These are phyloP conservation scores for Epinephelus fuscoguttatus DNA, from an alignment of 2,113 vertebrate genomes.

Conservation along the genomic window DNA sequence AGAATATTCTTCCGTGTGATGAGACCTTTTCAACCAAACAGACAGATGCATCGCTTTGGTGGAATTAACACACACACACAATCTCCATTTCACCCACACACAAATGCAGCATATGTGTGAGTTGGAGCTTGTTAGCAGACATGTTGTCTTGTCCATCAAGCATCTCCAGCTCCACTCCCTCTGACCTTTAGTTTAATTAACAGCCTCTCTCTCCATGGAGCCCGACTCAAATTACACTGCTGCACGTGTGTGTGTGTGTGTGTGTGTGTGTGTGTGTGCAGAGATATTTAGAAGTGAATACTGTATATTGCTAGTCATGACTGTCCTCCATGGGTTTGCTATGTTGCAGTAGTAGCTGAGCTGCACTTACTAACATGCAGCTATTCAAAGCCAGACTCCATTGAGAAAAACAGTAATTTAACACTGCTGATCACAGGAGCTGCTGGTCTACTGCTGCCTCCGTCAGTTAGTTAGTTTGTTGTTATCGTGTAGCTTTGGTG, in stretches of 20 bases:
- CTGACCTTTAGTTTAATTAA: slow-evolving; percentile 72
- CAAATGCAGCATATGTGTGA: background rate
- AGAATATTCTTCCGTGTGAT: background rate
- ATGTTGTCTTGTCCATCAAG: slow-evolving; percentile 51
- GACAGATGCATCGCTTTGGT: background rate
- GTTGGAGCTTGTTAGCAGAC: slow-evolving; percentile 41
- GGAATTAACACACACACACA: background rate
- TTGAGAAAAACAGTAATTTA: too few relatives aligned
- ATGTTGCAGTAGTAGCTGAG: background rate
- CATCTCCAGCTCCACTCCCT: slow-evolving; percentile 1
- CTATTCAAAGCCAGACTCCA: too few relatives aligned
- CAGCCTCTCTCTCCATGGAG: slow-evolving; percentile 16
- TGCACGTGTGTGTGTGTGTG: slow-evolving; percentile 17
- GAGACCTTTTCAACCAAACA: slow-evolving; percentile 16
- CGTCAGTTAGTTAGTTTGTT: too few relatives aligned
- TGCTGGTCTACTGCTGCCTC: too few relatives aligned
- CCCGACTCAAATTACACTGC: background rate
- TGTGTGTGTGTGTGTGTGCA: slow-evolving; percentile 8
- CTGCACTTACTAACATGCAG: background rate
- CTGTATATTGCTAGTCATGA: background rate
- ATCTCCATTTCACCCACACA: background rate
- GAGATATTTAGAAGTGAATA: background rate
- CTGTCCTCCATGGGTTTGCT: background rate
- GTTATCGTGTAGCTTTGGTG: too few relatives aligned
- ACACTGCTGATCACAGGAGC: too few relatives aligned